A percentile compares a stretch with the other conserved stretches of the same genome.
Conservation (phyloP, 2,797 vertebrate species). For the Fringilla coelebs region DNA sequence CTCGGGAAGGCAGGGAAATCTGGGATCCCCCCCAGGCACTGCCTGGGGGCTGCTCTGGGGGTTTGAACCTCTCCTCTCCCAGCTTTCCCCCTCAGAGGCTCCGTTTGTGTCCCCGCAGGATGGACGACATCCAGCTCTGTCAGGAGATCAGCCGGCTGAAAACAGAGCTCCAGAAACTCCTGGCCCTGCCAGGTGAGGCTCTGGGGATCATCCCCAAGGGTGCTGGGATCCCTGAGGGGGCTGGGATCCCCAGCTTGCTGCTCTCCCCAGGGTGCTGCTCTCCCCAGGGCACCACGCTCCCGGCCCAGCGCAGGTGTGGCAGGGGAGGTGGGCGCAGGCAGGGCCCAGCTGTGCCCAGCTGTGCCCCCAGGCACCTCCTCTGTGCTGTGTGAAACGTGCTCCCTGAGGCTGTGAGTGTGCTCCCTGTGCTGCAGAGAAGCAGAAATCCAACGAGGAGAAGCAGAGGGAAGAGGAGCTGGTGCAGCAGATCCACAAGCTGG, state of each 20-base stretch:
- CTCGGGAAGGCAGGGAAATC: background rate
- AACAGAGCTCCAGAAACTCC: slow-evolving; percentile 83
- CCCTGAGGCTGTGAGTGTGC: background rate
- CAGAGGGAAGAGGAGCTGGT: slow-evolving; percentile 84
- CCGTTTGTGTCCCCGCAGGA: slow-evolving; percentile 70
- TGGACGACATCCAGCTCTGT: slow-evolving; percentile 92
- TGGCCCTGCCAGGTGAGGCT: slow-evolving; percentile 69
- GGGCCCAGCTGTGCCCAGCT: background rate
- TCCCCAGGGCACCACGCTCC: no score
- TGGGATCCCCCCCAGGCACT: fast-evolving
- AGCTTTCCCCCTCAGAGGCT: background rate
- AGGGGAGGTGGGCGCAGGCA: background rate
- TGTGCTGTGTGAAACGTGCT: background rate
- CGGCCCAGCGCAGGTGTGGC: fast-evolving
- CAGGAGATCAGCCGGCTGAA: slow-evolving; percentile 87
- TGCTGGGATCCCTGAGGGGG: no score
- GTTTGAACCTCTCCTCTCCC: background rate
- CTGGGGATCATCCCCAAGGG: background rate
- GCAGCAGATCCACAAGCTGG: slow-evolving; percentile 88
- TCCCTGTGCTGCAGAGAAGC: slow-evolving; percentile 75
- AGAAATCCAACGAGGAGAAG: slow-evolving; percentile 80
- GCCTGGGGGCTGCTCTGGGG: background rate
- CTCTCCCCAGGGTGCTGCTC: no score
- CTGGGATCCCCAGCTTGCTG: no score
- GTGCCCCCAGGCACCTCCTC: background rate